Percentiles rank a stretch among this genome's conserved stretches.
phyloP scores from a whole-genome alignment of 2,888 invertebrate genomes.

The Torymus texanus region DNA sequence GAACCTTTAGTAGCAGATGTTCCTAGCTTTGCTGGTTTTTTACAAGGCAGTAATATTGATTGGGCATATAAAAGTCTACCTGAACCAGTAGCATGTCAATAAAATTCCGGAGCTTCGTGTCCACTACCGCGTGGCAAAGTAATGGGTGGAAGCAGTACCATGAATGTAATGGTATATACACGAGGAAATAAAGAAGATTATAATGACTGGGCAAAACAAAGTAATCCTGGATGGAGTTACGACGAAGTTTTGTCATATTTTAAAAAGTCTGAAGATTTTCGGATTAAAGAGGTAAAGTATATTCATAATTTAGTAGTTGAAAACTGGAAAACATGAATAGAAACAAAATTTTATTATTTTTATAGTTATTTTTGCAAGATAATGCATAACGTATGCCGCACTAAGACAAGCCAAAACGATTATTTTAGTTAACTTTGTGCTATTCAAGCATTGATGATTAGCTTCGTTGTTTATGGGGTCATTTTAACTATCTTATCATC shows the following conservation, averaged over 20 bases:
- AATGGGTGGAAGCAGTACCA: neutral
- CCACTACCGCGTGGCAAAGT: neutral
- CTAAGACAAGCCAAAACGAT: no score
- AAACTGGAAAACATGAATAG: no score
- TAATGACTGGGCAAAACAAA: neutral
- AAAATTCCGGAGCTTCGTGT: neutral
- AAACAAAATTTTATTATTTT: no score
- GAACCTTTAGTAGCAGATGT: neutral
- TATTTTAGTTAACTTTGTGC: no score
- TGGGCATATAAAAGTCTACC: neutral
- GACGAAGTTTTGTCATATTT: neutral
- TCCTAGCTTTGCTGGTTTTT: neutral
- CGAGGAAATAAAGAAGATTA: neutral
- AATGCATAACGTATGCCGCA: no score
- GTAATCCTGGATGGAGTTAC: neutral
- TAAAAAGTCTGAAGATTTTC: neutral
- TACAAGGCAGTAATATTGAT: neutral
- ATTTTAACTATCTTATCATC: no score
- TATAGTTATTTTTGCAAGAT: no score
- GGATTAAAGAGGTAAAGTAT: neutral
- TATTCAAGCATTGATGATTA: no score
- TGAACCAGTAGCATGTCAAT: neutral
- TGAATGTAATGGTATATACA: neutral
- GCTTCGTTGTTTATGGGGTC: no score
- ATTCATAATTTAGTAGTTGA: no score